Conservation (phyloP, 1,140 invertebrate genomes). For the silkworm (Bombyx mori) region ASM3026992v2 NC_085113.1:9386501-9387000, state of each 20-base stretch:
- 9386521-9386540: no score
- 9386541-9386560: no score
- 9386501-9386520: no score
- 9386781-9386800: conserved; percentile 16
- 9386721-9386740: background rate
- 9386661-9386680: background rate
- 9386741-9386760: background rate
- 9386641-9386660: no score
- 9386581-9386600: no score
- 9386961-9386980: no score
- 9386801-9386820: conserved; percentile 32
- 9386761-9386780: conserved; percentile 33
- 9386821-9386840: conserved; percentile 24
- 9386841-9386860: conserved; percentile 17
- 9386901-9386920: conserved; percentile 41
- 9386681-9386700: background rate
- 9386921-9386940: no score
- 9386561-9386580: no score
- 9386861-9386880: conserved; percentile 44
- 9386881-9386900: conserved; percentile 31
- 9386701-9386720: background rate
- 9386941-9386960: no score
- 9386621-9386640: no score
- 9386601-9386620: no score
- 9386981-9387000: no score